phyloP scores from a whole-genome alignment of 2,888 invertebrate genomes.

The Caenorhabditis afra region DNA sequence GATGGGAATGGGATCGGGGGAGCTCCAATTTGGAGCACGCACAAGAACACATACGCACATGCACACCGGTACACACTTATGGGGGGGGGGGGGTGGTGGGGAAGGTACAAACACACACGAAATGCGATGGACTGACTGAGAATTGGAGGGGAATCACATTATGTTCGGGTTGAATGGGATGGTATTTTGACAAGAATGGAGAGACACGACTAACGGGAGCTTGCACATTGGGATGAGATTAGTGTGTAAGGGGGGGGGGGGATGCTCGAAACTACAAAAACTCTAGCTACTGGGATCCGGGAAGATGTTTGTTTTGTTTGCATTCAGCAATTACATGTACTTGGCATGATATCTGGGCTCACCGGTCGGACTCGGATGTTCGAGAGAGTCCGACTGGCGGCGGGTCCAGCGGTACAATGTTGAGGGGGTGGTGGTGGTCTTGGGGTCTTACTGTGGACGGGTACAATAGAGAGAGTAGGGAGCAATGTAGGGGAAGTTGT shows the following conservation, averaged over 20 bases:
- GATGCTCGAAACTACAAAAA: slow-evolving; percentile 13
- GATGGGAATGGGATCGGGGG: background rate
- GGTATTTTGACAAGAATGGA: slow-evolving; percentile 41
- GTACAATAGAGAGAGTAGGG: slow-evolving; percentile 32
- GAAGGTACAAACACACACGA: slow-evolving; percentile 16
- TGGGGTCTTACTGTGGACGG: no score
- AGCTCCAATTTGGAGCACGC: slow-evolving; percentile 53
- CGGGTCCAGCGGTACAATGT: slow-evolving; percentile 54
- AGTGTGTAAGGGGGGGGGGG: no score
- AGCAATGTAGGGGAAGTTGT: slow-evolving; percentile 29
- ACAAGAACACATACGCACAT: slow-evolving; percentile 16
- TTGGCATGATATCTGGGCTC: slow-evolving; percentile 49
- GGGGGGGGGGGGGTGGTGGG: slow-evolving; percentile 12
- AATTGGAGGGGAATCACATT: slow-evolving; percentile 45
- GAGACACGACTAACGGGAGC: slow-evolving; percentile 47
- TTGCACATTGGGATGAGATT: slow-evolving; percentile 39
- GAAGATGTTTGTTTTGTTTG: slow-evolving; percentile 40
- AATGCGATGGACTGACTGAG: slow-evolving; percentile 48
- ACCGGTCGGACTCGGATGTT: slow-evolving; percentile 30
- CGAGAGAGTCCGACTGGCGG: slow-evolving; percentile 23
- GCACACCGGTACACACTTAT: slow-evolving; percentile 49
- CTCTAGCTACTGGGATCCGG: slow-evolving; percentile 45
- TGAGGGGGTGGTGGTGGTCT: slow-evolving; percentile 27
- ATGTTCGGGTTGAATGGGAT: slow-evolving; percentile 4
- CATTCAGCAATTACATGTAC: slow-evolving; percentile 53